These are phyloP conservation scores for Phrynosoma platyrhinos DNA, from an alignment of 2,113 vertebrate species.

Conservation along the genomic window DNA sequence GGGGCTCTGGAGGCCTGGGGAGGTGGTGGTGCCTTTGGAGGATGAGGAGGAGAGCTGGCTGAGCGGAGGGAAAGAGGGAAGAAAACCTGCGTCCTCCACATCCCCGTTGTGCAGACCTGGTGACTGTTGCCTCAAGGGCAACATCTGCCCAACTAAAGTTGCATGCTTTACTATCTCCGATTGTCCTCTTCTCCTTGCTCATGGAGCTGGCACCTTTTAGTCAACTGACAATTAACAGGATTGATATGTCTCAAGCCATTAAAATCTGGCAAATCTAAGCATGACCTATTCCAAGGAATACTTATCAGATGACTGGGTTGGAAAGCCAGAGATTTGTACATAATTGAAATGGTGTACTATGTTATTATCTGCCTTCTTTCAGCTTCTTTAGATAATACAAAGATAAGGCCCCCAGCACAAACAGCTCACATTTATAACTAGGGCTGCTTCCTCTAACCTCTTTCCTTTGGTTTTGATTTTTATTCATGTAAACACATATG, in stretches of 20 bases:
- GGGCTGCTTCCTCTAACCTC: background rate
- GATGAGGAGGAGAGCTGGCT: too few species aligned
- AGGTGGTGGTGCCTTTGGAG: too few species aligned
- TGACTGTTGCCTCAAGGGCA: background rate
- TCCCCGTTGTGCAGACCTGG: too few species aligned
- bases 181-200: background rate
- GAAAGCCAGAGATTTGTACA: background rate
- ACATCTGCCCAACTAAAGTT: background rate
- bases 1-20: too few species aligned
- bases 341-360: background rate
- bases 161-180: background rate
- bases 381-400: background rate
- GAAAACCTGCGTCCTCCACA: too few species aligned
- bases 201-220: background rate
- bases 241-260: background rate
- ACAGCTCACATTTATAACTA: background rate
- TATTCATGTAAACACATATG: background rate
- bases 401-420: background rate
- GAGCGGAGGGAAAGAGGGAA: background rate
- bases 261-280: background rate
- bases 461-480: background rate
- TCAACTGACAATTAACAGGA: background rate
- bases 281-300: background rate
- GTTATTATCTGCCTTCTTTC: background rate
- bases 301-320: background rate